A percentile compares a stretch with the other conserved stretches of the same genome.
phyloP scores from a whole-genome alignment of 2,797 vertebrate species.

The Rhinichthys osculus region DNA sequence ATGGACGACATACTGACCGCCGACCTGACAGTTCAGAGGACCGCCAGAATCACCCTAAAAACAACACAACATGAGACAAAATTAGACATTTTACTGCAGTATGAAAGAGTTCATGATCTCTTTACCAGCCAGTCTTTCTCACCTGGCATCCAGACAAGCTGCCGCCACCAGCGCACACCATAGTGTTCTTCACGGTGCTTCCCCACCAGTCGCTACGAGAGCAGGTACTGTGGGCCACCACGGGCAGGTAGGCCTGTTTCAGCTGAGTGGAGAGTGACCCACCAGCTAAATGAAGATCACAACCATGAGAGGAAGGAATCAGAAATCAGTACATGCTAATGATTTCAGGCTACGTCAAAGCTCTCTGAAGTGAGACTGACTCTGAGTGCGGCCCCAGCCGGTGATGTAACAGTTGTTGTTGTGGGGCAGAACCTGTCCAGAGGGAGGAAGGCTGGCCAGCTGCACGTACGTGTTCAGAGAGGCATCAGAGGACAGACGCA shows the following conservation, averaged over 20 bases:
- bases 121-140: not conserved
- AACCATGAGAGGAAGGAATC: not conserved
- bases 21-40: conserved; percentile 86
- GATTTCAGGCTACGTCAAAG: not conserved
- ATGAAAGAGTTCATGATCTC: not conserved
- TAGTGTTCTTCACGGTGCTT: conserved; percentile 81
- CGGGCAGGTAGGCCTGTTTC: conserved; percentile 86
- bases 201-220: conserved; percentile 84
- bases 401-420: conserved; percentile 86
- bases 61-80: not conserved
- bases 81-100: not conserved
- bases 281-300: conserved; percentile 67
- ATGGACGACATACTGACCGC: conserved; percentile 81
- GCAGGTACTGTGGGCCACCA: conserved; percentile 81
- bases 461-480: conserved; percentile 82
- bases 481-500: conserved; percentile 78
- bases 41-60: conserved; percentile 90
- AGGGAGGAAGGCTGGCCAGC: conserved; percentile 79
- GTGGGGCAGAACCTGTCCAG: conserved; percentile 82
- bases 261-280: conserved; percentile 82
- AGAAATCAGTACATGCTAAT: not conserved
- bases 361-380: conserved; percentile 75
- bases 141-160: conserved; percentile 87
- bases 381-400: conserved; percentile 88
- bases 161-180: conserved; percentile 89